phyloP scores from a whole-genome alignment of 2,113 vertebrate species.

The Hyperoodon ampullatus region DNA sequence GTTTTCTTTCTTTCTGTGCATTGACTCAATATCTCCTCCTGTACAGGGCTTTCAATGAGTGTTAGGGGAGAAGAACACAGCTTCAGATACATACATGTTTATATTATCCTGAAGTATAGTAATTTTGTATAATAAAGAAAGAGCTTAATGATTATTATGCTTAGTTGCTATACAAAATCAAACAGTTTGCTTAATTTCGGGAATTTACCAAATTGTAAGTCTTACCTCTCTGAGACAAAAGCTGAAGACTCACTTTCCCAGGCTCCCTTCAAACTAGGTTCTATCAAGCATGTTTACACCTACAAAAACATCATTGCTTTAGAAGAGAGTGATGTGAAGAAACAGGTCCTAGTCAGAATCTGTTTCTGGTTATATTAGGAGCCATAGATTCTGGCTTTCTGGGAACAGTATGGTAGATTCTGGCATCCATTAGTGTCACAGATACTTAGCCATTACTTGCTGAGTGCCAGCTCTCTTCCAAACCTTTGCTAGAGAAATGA shows the following conservation, averaged over 20 bases:
- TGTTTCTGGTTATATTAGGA: neutral
- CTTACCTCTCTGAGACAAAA: neutral
- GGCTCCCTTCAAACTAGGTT: neutral
- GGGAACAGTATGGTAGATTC: neutral
- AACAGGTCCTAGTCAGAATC: neutral
- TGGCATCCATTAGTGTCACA: neutral
- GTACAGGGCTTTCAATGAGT: neutral
- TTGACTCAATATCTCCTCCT: neutral
- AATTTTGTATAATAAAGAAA: neutral
- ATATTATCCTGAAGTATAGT: neutral
- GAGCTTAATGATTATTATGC: neutral
- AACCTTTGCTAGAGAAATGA: neutral
- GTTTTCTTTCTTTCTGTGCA: neutral
- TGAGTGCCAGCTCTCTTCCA: neutral
- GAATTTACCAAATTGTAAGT: neutral
- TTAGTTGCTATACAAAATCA: neutral
- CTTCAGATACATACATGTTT: neutral
- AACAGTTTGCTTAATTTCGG: neutral
- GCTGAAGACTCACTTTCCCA: neutral
- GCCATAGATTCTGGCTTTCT: neutral
- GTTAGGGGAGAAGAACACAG: neutral
- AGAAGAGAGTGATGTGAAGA: neutral
- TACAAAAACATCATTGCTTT: neutral
- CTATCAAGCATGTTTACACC: neutral
- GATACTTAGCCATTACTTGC: neutral